phyloP scores from a whole-genome alignment of 2,888 invertebrate species.

The Parochlus steinenii region DNA sequence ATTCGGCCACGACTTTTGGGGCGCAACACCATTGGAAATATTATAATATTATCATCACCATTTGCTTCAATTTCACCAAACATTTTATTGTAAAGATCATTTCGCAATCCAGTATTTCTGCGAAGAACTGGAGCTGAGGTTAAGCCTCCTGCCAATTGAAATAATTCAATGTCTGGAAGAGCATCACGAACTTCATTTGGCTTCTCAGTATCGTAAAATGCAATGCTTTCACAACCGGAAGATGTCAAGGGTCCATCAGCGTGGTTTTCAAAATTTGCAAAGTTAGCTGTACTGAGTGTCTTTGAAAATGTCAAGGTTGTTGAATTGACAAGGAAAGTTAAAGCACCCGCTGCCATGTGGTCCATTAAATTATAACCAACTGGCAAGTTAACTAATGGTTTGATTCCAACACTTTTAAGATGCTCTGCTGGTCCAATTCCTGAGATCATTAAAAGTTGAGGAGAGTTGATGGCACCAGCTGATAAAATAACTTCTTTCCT shows the following conservation, averaged over 20 bases:
- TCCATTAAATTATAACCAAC: conserved; percentile 55
- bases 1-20: conserved; percentile 53
- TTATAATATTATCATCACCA: conserved; percentile 33
- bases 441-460: conserved; percentile 62
- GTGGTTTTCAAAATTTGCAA: conserved; percentile 14
- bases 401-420: conserved; percentile 36
- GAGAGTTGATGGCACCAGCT: conserved; percentile 59
- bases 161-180: conserved; percentile 49
- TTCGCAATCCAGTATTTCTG: conserved; percentile 36
- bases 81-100: conserved; percentile 36
- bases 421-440: conserved; percentile 51
- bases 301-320: conserved; percentile 23
- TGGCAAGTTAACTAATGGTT: conserved; percentile 36
- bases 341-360: conserved; percentile 47
- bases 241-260: conserved; percentile 34
- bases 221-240: conserved; percentile 49
- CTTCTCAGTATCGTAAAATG: conserved; percentile 41
- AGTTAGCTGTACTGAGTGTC: not conserved
- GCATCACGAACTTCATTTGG: conserved; percentile 35
- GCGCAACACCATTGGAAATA: conserved; percentile 45
- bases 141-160: conserved; percentile 44
- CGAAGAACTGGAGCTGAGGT: conserved; percentile 40
- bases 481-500: conserved; percentile 55
- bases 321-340: conserved; percentile 42
- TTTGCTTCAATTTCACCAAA: conserved; percentile 37